phyloP scores from a whole-genome alignment of 2,888 invertebrate species.

The Panzeria rudis region DNA sequence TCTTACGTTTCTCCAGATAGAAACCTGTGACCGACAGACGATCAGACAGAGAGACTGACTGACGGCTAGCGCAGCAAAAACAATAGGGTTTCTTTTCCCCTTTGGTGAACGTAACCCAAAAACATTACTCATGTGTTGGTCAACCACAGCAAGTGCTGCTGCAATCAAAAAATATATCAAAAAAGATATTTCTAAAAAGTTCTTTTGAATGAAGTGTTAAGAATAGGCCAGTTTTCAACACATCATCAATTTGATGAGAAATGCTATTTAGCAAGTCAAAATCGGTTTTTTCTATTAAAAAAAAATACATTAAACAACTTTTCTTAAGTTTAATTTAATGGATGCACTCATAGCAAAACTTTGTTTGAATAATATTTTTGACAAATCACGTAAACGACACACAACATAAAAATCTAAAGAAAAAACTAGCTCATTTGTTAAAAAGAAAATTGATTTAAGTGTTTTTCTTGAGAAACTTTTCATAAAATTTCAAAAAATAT shows the following conservation, averaged over 20 bases:
- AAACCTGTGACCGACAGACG: no score
- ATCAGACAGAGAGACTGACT: no score
- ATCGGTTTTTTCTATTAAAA: constrained; percentile 8
- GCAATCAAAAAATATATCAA: no score
- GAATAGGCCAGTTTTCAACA: constrained; percentile 73
- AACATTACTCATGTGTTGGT: no score
- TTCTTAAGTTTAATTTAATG: constrained; percentile 17
- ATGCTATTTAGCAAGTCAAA: not conserved
- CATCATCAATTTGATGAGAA: constrained; percentile 35
- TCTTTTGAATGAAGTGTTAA: constrained; percentile 53
- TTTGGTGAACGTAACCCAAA: no score
- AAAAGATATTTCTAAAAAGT: no score
- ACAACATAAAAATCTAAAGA: not conserved
- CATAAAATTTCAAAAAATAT: constrained; percentile 21
- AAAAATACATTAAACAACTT: not conserved
- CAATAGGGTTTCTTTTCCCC: no score
- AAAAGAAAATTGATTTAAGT: constrained; percentile 67
- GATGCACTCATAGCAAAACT: not conserved
- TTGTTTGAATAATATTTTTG: constrained; percentile 42
- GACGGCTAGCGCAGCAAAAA: no score
- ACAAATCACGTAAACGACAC: constrained; percentile 57
- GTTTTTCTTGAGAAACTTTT: constrained; percentile 64
- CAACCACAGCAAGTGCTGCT: no score
- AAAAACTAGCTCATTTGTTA: constrained; percentile 41
- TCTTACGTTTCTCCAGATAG: no score